A percentile compares a stretch with the other conserved stretches of the same genome.
Conservation (phyloP, 2,888 invertebrate genomes). For the Coenonympha arcania region DNA sequence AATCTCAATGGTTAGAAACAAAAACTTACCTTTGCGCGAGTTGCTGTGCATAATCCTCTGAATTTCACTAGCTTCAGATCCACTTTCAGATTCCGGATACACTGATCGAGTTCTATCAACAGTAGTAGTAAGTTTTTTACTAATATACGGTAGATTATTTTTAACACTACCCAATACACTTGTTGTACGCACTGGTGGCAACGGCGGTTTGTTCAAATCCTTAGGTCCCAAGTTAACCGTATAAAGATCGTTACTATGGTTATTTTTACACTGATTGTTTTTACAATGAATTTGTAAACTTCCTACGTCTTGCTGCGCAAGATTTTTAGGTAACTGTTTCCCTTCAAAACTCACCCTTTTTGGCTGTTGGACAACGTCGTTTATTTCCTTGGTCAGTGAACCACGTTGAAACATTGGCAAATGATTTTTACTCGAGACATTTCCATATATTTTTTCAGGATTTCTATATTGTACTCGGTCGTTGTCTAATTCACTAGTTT, state of each 20-base stretch:
- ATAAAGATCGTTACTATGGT: conserved; percentile 3
- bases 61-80: conserved; percentile 82
- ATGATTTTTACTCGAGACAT: conserved; percentile 35
- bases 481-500: conserved; percentile 37
- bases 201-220: conserved; percentile 40
- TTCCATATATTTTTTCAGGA: conserved; percentile 42
- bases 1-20: too few species aligned
- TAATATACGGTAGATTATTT: conserved; percentile 36
- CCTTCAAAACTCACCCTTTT: conserved; percentile 57
- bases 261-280: conserved; percentile 1
- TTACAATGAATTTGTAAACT: conserved; percentile 12
- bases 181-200: conserved; percentile 55
- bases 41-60: conserved; percentile 74
- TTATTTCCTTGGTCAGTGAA: conserved; percentile 32
- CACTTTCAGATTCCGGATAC: conserved; percentile 79
- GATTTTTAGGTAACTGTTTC: conserved; percentile 29
- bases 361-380: conserved; percentile 31
- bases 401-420: conserved; percentile 37
- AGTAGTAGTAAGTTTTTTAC: conserved; percentile 32
- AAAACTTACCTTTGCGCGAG: conserved; percentile 35
- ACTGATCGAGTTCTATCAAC: conserved; percentile 37
- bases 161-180: conserved; percentile 43
- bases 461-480: conserved; percentile 45
- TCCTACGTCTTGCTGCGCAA: conserved; percentile 17
- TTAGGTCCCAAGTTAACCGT: conserved; percentile 4